Evolutionary conservation across 2,797 vertebrate genomes (phyloP), one percentile per base, ranked within the genome.

Genomic region (Gallinago solitaria): DNA sequence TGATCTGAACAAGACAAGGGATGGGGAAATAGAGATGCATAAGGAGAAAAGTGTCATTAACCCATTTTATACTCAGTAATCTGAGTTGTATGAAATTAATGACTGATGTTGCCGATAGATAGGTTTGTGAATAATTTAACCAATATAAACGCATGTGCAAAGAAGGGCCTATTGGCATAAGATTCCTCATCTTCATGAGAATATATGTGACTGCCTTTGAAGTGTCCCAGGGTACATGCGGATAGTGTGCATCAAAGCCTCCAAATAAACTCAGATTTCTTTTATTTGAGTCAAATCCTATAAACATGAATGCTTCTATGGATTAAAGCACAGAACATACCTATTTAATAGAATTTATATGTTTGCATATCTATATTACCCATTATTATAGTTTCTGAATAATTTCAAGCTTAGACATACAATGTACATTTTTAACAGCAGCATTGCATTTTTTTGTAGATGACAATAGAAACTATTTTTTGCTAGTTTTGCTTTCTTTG

Each of bases 361-460:
- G 1, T 24, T 85, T 65, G 24, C 13, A 28, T 56, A 25, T 27
- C 18, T 60, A 9, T 64, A 30, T 70, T 84, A 57, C 30, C 5
- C 33, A 25, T 87, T 70, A 60, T 53, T 80, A 50, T 6, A 18
- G 8, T 63, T 71, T 68, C 32, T 61, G 35, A 92, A 64, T 70
- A 10, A 67, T 85, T 82, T 75, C 30, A 79, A 60, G 5, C 60
- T 64, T 53, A 87, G 47, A 37, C 14, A 65, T 27, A 39, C 7
- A 82, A 43, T 43, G 60, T 71, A 11, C 69, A 12, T 56, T 90
- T 80, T 79, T 69, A 39, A 73, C 1, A 6, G 30, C 8, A 37
- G 5, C 5, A 25, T 24, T 63, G 6, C 1, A 1, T 17, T 17
- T 73, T 64, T 75, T 89, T 1, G 1, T 45, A 54, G 16, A 18